Conservation (phyloP, 2,797 vertebrate genomes). For the Sebastes paucispinis region DNA sequence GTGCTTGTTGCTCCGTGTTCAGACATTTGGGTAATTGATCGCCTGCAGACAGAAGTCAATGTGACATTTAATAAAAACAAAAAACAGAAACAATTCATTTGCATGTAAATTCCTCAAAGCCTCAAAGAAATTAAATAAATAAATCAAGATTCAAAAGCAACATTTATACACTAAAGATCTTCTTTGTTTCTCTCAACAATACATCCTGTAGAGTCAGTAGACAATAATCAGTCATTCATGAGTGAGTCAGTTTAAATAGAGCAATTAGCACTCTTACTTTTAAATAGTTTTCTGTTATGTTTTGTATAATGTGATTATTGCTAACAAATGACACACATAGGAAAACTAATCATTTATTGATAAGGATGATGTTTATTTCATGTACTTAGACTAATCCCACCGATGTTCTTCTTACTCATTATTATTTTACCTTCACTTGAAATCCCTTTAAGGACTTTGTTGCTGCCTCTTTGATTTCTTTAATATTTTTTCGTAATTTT, state of each 20-base stretch:
- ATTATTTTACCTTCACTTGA: neutral
- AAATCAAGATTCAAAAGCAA: conserved; percentile 35
- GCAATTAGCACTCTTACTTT: conserved; percentile 7
- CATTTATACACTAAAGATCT: conserved; percentile 13
- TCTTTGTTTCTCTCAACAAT: conserved; percentile 32
- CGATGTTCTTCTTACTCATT: neutral
- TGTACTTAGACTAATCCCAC: too few relatives aligned
- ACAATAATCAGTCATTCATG: conserved; percentile 29
- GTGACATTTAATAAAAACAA: conserved; percentile 26
- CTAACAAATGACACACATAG: neutral
- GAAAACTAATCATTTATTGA: neutral
- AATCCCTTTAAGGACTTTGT: neutral
- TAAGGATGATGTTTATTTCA: neutral
- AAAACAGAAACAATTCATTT: conserved; percentile 50
- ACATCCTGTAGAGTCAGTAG: conserved; percentile 16
- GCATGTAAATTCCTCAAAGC: conserved; percentile 33
- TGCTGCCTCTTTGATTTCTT: neutral
- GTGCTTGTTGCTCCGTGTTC: conserved; percentile 20
- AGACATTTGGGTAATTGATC: conserved; percentile 48
- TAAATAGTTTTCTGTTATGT: neutral
- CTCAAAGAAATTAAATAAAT: conserved; percentile 41
- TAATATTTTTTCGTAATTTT: neutral
- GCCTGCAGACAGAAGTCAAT: conserved; percentile 63
- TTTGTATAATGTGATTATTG: neutral
- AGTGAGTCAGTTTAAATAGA: neutral